Conservation (phyloP, 2,797 vertebrate species). For the Hylomyscus alleni region DNA sequence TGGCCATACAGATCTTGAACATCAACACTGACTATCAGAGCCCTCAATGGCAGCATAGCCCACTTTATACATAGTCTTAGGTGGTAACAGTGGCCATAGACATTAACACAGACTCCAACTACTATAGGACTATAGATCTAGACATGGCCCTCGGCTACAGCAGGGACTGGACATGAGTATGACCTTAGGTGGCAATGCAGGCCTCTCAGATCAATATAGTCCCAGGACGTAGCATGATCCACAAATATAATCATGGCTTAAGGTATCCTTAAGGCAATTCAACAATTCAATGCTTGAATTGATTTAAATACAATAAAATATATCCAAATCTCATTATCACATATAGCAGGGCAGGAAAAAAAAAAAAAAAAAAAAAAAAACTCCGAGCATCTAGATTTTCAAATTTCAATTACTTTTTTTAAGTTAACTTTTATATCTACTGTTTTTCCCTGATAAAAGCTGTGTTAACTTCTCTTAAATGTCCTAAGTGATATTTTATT, state of each 20-base stretch:
- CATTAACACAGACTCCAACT: not conserved
- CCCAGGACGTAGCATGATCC: not conserved
- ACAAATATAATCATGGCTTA: not conserved
- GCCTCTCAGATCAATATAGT: not conserved
- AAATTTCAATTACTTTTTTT: slow-evolving; percentile 63
- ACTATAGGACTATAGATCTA: not conserved
- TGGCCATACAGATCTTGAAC: not conserved
- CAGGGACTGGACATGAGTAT: not conserved
- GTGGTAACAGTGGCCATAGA: not conserved
- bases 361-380: too few relatives aligned
- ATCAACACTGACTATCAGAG: not conserved
- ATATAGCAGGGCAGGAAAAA: not conserved
- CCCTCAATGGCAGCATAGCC: not conserved
- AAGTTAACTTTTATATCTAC: slow-evolving; percentile 38
- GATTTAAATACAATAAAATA: slow-evolving; percentile 37
- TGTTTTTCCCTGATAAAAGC: slow-evolving; percentile 48
- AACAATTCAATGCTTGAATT: not conserved
- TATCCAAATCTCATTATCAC: not conserved
- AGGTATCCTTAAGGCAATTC: too few relatives aligned
- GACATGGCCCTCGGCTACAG: not conserved
- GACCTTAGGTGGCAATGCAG: not conserved
- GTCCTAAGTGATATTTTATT: slow-evolving; percentile 36
- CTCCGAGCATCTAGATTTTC: slow-evolving; percentile 8
- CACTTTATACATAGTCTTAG: not conserved
- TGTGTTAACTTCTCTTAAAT: slow-evolving; percentile 56